Conservation (phyloP, 2,888 invertebrate genomes). For the Maniola hyperantus region DNA sequence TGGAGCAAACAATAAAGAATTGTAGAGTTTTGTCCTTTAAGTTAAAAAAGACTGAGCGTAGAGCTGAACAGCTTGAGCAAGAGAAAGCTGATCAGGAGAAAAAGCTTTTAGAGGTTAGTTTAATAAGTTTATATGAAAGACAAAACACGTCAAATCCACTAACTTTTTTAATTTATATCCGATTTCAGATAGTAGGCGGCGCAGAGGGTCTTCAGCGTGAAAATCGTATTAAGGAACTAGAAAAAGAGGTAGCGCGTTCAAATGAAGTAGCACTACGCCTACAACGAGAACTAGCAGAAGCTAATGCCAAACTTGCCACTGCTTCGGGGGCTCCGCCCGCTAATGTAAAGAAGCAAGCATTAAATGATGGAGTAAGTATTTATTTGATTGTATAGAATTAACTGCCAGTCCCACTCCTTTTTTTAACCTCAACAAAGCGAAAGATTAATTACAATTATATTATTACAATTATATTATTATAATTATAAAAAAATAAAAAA, state of each 20-base stretch:
- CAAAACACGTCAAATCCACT: no score
- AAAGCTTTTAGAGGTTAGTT: constrained; percentile 80
- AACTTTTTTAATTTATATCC: neutral
- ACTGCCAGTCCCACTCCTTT: neutral
- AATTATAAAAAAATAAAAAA: no score
- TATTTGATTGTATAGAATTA: neutral
- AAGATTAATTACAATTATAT: no score
- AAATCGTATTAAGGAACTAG: constrained; percentile 89
- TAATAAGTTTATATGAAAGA: neutral
- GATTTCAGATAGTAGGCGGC: constrained; percentile 77
- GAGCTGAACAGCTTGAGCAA: constrained; percentile 91
- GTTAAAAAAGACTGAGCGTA: constrained; percentile 96
- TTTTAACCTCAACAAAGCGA: neutral
- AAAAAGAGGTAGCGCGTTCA: constrained; percentile 92
- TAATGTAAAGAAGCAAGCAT: constrained; percentile 83
- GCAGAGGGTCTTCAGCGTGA: constrained; percentile 84
- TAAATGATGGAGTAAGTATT: constrained; percentile 80
- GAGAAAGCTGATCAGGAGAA: constrained; percentile 90
- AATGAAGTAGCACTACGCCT: constrained; percentile 87
- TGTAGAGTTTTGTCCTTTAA: constrained; percentile 99
- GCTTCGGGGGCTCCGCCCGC: constrained; percentile 64
- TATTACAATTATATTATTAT: no score
- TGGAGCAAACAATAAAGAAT: constrained; percentile 98
- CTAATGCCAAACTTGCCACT: constrained; percentile 81
- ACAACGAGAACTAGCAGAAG: constrained; percentile 87